A percentile compares a stretch with the other conserved stretches of the same genome.
These are phyloP conservation scores for Radopholus similis DNA, from an alignment of 1,140 invertebrate species.

Conservation along the genomic window DNA sequence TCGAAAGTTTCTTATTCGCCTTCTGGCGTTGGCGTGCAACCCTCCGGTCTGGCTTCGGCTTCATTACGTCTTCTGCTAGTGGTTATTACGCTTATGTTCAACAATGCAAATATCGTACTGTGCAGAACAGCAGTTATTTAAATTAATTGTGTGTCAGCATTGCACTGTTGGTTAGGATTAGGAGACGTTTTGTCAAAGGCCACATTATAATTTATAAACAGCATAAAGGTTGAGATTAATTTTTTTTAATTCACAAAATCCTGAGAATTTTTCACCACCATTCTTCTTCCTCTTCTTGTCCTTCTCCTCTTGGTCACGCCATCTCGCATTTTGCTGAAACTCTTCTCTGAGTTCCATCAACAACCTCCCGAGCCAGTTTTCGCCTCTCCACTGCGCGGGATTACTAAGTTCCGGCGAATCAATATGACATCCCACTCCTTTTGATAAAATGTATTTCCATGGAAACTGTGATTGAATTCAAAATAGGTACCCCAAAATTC, in stretches of 20 bases:
- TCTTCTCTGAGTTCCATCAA: background rate
- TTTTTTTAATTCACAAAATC: no score
- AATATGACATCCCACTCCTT: constrained; percentile 1
- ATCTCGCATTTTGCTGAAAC: background rate
- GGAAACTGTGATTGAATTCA: background rate
- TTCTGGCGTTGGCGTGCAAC: background rate
- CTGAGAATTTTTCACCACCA: no score
- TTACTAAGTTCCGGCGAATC: background rate
- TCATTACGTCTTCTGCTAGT: no score
- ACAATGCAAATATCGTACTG: background rate
- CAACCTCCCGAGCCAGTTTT: background rate
- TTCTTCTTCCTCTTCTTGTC: no score
- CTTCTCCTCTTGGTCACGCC: background rate
- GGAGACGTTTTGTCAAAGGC: no score
- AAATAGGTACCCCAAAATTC: constrained; percentile 11
- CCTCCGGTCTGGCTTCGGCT: background rate
- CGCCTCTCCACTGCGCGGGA: background rate
- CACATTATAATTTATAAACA: no score
- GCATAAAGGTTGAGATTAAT: no score
- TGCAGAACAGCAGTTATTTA: no score
- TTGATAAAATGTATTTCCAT: background rate
- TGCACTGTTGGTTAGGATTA: no score
- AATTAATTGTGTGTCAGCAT: no score
- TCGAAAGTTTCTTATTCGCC: constrained; percentile 10
- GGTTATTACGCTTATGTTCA: background rate